Evolutionary conservation across 2,888 invertebrate genomes (phyloP).

Genomic region (Neria commutata): DNA sequence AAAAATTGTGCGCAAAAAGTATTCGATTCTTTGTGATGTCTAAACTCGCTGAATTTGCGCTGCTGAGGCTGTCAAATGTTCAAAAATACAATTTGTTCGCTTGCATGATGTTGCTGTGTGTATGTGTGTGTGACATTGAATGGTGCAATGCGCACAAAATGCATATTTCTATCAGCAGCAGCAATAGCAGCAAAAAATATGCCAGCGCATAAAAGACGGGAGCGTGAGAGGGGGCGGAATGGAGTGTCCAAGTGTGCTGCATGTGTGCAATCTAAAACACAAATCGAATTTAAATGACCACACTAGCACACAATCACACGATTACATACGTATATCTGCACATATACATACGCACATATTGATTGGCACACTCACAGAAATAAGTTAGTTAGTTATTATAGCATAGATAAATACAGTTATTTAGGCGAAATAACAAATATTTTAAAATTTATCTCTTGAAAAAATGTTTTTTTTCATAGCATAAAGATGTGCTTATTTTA

Average conservation of each 20-base stretch:
- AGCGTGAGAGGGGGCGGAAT: neutral
- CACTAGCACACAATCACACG: constrained; percentile 50
- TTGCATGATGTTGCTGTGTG: neutral
- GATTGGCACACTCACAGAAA: neutral
- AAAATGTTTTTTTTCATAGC: too few species aligned
- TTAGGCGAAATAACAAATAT: too few species aligned
- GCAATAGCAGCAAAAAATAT: too few species aligned
- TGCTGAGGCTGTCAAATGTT: neutral
- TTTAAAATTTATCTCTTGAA: too few species aligned
- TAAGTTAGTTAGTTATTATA: too few species aligned
- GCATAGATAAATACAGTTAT: too few species aligned
- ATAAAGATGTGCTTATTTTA: too few species aligned
- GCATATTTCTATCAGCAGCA: too few species aligned
- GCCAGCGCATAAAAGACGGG: neutral
- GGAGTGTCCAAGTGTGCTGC: too few species aligned
- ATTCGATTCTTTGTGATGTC: neutral
- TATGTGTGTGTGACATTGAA: too few species aligned
- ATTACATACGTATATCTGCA: constrained; percentile 18
- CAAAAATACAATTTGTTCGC: constrained; percentile 1
- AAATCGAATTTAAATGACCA: constrained; percentile 59
- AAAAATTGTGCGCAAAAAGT: neutral
- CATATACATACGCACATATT: constrained; percentile 25
- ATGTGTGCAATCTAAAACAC: constrained; percentile 54
- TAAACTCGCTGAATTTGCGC: neutral
- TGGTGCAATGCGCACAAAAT: too few species aligned